Evolutionary conservation across 2,888 invertebrate genomes (phyloP).

Genomic region (Conus canariensis): DNA sequence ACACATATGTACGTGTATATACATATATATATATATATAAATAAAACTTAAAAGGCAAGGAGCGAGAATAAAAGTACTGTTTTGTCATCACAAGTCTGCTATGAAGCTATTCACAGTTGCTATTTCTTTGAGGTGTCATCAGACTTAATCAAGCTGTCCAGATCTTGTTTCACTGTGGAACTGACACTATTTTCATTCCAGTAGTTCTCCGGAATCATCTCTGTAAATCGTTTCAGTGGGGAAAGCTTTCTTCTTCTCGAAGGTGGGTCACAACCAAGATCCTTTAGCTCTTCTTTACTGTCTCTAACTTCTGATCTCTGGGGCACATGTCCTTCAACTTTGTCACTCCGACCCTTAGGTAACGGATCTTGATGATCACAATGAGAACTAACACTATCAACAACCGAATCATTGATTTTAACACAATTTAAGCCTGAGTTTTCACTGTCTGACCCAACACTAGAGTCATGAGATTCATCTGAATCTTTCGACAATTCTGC

Average conservation of each 20-base stretch:
- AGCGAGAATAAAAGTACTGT: too few relatives aligned
- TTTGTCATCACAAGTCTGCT: background rate
- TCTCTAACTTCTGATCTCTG: background rate
- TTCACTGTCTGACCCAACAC: background rate
- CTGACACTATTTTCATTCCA: conserved; percentile 17
- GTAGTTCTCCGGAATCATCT: conserved; percentile 32
- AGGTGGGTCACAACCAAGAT: background rate
- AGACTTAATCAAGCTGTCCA: conserved; percentile 15
- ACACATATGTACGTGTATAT: too few relatives aligned
- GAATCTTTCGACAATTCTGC: conserved; percentile 3
- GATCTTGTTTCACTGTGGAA: background rate
- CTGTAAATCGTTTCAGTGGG: conserved; percentile 31
- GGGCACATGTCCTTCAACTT: background rate
- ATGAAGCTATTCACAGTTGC: too few relatives aligned
- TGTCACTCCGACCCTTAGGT: background rate
- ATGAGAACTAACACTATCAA: background rate
- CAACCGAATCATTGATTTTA: background rate
- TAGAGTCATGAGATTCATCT: background rate
- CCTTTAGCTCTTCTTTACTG: conserved; percentile 9
- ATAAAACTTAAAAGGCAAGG: too few relatives aligned
- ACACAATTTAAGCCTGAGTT: background rate
- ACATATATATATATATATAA: too few relatives aligned
- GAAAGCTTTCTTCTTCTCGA: conserved; percentile 30
- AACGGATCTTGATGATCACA: background rate
- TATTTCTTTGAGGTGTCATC: conserved; percentile 2